A percentile compares a stretch with the other conserved stretches of the same genome.
These are phyloP conservation scores for Enoplosus armatus DNA, from an alignment of 2,797 vertebrate genomes.

Conservation along the genomic window DNA sequence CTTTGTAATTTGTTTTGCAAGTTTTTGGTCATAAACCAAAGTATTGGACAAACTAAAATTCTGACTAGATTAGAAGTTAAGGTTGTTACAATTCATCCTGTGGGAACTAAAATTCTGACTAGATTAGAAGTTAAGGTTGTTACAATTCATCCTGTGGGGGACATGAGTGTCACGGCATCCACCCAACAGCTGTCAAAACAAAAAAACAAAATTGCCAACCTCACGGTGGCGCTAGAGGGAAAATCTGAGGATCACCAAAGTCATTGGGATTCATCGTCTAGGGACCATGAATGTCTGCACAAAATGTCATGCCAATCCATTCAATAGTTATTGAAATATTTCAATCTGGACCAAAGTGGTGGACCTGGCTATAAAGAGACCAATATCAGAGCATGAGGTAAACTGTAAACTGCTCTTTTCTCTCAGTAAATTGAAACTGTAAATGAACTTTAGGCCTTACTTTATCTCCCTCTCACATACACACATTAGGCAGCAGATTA, in stretches of 20 bases:
- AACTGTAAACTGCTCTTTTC: not conserved
- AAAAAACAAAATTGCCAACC: not conserved
- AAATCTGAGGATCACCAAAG: not conserved
- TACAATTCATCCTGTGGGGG: not conserved
- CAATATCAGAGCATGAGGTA: not conserved
- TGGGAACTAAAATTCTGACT: not conserved
- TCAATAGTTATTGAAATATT: not conserved
- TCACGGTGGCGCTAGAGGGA: too few species aligned
- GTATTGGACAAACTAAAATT: not conserved
- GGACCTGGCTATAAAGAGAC: not conserved
- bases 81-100: not conserved
- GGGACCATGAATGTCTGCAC: not conserved
- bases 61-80: not conserved
- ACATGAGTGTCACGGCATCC: not conserved
- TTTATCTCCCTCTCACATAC: not conserved
- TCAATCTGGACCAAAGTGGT: not conserved
- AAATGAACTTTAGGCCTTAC: not conserved
- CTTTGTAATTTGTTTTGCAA: too few species aligned
- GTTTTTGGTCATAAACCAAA: too few species aligned
- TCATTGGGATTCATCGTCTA: not conserved
- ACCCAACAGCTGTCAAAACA: not conserved
- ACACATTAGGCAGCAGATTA: conserved; percentile 6
- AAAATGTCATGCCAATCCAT: not conserved
- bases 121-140: not conserved
- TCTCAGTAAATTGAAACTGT: not conserved